A percentile compares a stretch with the other conserved stretches of the same genome.
phyloP scores from a whole-genome alignment of 2,113 vertebrate species.

The Synodontis membranacea region DNA sequence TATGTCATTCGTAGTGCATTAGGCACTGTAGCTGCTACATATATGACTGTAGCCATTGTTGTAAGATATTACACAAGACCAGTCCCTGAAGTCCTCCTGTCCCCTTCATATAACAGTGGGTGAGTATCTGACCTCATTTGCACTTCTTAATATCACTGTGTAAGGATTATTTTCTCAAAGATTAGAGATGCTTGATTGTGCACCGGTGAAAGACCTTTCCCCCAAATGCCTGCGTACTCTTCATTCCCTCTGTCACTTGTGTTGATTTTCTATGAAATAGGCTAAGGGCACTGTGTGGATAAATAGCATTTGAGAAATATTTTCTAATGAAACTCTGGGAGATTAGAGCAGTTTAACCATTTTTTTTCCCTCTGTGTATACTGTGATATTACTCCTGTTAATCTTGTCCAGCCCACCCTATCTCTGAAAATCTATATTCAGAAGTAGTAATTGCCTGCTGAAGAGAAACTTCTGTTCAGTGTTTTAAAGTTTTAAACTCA shows the following conservation, averaged over 20 bases:
- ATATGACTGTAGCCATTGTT: slow-evolving; percentile 79
- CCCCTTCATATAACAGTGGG: slow-evolving; percentile 66
- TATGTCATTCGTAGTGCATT: slow-evolving; percentile 71
- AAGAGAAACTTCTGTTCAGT: slow-evolving; percentile 6
- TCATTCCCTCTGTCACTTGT: neutral
- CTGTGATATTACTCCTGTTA: neutral
- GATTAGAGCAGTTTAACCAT: neutral
- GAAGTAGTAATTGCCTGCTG: neutral
- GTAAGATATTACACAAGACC: slow-evolving; percentile 77
- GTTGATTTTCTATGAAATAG: neutral
- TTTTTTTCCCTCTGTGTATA: neutral
- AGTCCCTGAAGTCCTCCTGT: slow-evolving; percentile 47
- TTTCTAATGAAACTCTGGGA: neutral
- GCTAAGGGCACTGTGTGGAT: neutral
- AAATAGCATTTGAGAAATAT: neutral
- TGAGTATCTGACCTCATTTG: slow-evolving; percentile 52
- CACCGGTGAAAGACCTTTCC: no score
- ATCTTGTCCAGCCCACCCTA: neutral
- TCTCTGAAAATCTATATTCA: slow-evolving; percentile 5
- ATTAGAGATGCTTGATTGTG: neutral
- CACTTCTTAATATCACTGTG: neutral
- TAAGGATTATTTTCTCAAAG: neutral
- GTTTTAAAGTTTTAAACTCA: neutral
- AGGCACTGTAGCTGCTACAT: slow-evolving; percentile 82
- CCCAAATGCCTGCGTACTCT: neutral